Evolutionary conservation across 2,888 invertebrate genomes (phyloP).

Genomic region (Torymus texanus): DNA sequence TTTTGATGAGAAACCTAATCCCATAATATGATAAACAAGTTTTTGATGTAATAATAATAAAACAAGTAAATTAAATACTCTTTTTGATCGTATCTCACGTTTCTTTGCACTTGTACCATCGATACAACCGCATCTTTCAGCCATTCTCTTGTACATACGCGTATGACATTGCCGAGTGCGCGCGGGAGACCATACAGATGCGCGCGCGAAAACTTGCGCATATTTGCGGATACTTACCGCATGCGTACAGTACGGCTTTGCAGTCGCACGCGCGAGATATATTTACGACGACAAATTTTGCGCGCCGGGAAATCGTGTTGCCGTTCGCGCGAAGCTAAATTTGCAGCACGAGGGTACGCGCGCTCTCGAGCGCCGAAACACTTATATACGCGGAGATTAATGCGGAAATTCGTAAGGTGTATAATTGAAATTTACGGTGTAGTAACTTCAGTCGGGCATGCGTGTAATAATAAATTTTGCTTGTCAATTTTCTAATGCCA

Average conservation of each 20-base stretch:
- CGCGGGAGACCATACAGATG: neutral
- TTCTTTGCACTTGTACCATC: neutral
- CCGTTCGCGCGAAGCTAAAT: neutral
- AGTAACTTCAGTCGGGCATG: too few species aligned
- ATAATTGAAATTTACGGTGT: too few species aligned
- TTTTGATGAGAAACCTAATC: too few species aligned
- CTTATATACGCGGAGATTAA: too few species aligned
- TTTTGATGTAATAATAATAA: too few species aligned
- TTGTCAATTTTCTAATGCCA: neutral
- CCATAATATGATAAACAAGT: too few species aligned
- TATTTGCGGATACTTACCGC: slow-evolving; percentile 24
- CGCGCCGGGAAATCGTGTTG: slow-evolving; percentile 1
- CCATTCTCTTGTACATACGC: neutral
- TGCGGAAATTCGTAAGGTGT: too few species aligned
- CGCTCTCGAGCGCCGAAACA: neutral
- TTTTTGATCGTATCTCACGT: neutral
- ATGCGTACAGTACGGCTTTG: neutral
- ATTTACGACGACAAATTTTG: slow-evolving; percentile 36
- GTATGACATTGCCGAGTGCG: neutral
- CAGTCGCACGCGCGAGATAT: neutral
- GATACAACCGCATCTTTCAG: slow-evolving; percentile 8
- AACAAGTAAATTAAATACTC: too few species aligned
- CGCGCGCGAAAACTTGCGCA: slow-evolving; percentile 18
- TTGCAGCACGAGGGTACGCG: neutral
- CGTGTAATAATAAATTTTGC: slow-evolving; percentile 57